Evolutionary conservation across 2,113 vertebrate species (phyloP), one percentile per base, ranked within the genome.

Genomic region (Paramisgurnus dabryanus): DNA sequence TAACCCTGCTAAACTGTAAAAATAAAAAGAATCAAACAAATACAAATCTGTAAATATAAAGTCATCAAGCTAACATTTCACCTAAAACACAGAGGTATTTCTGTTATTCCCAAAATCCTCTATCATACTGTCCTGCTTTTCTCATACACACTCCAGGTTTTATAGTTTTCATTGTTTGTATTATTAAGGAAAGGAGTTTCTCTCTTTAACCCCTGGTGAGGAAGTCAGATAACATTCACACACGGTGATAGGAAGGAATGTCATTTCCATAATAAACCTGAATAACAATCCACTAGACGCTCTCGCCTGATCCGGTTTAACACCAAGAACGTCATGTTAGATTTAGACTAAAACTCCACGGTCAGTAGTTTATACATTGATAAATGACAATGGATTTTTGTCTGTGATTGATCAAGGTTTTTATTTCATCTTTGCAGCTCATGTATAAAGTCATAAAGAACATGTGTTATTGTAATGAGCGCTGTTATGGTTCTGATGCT

Each of bases 181-280:
- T 70, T 69, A 12, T 39, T 58, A 76, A 80, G 85, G 81, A 87
- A 85, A 83, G 79, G 63, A 80, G 64, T 74, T 40, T 71, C 18
- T 69, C 76, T 71, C 60, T 49, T 72, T 58, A 58, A 58, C 68
- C 40, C n/a, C 43, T 68, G 41, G 76, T 85, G 85, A 61, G 85
- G 85, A 87, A 85, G 85, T 83, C 79, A 73, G 85, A 87, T 87
- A 87, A 81, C 83, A 83, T 82, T 83, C 10, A 81, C 70, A 65
- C 55, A 27, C 9, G 40, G 58, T 13, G 63, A 82, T 71, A 67
- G 79, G 79, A 79, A 67, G 74, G 65, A 78, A 79, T 17, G 22
- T 13, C 15, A 66, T 80, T 80, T 68, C 65, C 17, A 83, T 15
- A 2, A n/a, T 13, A 3, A 70, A 71, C 49, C 41, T 17, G 3